A percentile compares a stretch with the other conserved stretches of the same genome.
Evolutionary conservation across 2,797 vertebrate genomes (phyloP).

Genomic region (Nothura maculosa): DNA sequence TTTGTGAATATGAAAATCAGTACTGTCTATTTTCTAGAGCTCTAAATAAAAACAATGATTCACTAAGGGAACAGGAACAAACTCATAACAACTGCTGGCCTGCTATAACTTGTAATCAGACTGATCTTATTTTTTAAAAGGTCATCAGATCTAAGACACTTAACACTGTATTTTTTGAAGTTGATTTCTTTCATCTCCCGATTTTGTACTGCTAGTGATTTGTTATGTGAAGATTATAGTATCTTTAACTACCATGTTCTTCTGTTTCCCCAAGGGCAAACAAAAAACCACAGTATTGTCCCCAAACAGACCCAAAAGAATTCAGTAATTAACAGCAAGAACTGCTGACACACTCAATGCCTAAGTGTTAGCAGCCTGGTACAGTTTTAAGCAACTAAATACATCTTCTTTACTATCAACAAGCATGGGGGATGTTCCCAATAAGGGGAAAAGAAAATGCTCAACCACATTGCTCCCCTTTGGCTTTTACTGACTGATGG

Average conservation of each 20-base stretch:
- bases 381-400: background rate
- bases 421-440: slow-evolving; percentile 11
- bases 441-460: slow-evolving; percentile 13
- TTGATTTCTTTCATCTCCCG: background rate
- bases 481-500: slow-evolving; percentile 45
- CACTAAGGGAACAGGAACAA: background rate
- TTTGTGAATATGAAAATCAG: background rate
- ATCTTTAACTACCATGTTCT: background rate
- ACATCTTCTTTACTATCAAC: background rate
- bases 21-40: background rate
- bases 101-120: background rate
- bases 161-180: slow-evolving; percentile 2
- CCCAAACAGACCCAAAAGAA: background rate
- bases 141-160: background rate
- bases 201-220: background rate
- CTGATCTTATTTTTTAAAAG: slow-evolving; percentile 22
- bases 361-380: background rate
- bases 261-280: background rate
- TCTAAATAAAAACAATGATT: slow-evolving; percentile 24
- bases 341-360: background rate
- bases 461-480: slow-evolving; percentile 8
- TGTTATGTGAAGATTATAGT: background rate
- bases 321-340: background rate
- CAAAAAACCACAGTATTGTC: background rate
- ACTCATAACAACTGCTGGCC: background rate